A percentile compares a stretch with the other conserved stretches of the same genome.
Conservation (phyloP, 2,888 invertebrate genomes). For the Drosophila mettleri region DNA sequence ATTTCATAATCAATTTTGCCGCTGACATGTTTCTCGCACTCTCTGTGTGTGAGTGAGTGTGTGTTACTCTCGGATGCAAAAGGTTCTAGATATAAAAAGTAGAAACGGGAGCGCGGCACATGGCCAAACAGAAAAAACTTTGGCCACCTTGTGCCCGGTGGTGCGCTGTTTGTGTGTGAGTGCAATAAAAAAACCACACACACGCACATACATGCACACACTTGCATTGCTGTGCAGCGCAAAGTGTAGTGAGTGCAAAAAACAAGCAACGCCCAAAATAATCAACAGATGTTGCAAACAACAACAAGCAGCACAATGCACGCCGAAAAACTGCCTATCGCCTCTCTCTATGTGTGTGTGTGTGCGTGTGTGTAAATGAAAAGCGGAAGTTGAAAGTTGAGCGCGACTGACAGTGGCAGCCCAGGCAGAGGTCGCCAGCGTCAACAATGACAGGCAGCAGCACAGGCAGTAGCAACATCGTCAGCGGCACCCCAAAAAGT, state of each 20-base stretch:
- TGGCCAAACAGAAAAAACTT: slow-evolving; percentile 62
- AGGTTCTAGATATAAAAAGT: slow-evolving; percentile 45
- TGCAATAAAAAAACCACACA: slow-evolving; percentile 70
- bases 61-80: slow-evolving; percentile 35
- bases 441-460: slow-evolving; percentile 65
- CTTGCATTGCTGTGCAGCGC: slow-evolving; percentile 39
- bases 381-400: slow-evolving; percentile 79
- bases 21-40: slow-evolving; percentile 66
- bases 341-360: slow-evolving; percentile 12
- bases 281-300: slow-evolving; percentile 77
- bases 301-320: slow-evolving; percentile 46
- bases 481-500: slow-evolving; percentile 57
- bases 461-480: slow-evolving; percentile 32
- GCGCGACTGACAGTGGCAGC: slow-evolving; percentile 66
- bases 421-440: slow-evolving; percentile 63
- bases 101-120: slow-evolving; percentile 49
- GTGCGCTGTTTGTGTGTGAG: slow-evolving; percentile 44
- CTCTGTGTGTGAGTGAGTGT: slow-evolving; percentile 9
- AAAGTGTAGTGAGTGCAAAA: slow-evolving; percentile 60
- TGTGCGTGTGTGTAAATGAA: slow-evolving; percentile 66
- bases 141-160: slow-evolving; percentile 51
- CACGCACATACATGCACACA: slow-evolving; percentile 22
- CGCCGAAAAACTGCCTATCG: slow-evolving; percentile 50
- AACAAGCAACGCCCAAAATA: slow-evolving; percentile 68
- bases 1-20: slow-evolving; percentile 83